phyloP scores from a whole-genome alignment of 2,113 vertebrate genomes.

The Limanda limanda region DNA sequence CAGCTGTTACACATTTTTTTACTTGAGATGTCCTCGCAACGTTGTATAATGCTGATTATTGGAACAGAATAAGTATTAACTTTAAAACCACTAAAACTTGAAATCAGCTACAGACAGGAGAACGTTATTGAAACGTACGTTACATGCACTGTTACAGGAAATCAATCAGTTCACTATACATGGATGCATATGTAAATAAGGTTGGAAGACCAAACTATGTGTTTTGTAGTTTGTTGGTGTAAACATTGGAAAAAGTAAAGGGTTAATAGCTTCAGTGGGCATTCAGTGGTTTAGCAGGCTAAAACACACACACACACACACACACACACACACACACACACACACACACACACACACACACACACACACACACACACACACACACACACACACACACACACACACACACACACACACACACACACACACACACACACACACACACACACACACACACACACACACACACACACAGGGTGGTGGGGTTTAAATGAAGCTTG shows the following conservation, averaged over 20 bases:
- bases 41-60: conserved; percentile 30
- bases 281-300: conserved; percentile 63
- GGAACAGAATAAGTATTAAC: conserved; percentile 15
- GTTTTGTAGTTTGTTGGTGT: conserved; percentile 4
- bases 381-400: conserved; percentile 22
- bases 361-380: conserved; percentile 2
- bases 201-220: conserved; percentile 12
- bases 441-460: neutral
- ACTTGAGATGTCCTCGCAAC: conserved; percentile 25
- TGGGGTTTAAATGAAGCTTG: conserved; percentile 18
- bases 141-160: conserved; percentile 37
- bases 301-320: conserved; percentile 22
- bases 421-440: conserved; percentile 21
- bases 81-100: conserved; percentile 74
- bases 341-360: conserved; percentile 15
- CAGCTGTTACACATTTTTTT: conserved; percentile 40
- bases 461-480: neutral
- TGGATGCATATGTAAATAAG: conserved; percentile 1
- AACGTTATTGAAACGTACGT: conserved; percentile 13
- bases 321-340: conserved; percentile 23
- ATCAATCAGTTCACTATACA: neutral
- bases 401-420: neutral
- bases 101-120: conserved; percentile 32
- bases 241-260: neutral
- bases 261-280: conserved; percentile 18